phyloP scores from a whole-genome alignment of 2,797 vertebrate genomes.

The Remorina albescens region DNA sequence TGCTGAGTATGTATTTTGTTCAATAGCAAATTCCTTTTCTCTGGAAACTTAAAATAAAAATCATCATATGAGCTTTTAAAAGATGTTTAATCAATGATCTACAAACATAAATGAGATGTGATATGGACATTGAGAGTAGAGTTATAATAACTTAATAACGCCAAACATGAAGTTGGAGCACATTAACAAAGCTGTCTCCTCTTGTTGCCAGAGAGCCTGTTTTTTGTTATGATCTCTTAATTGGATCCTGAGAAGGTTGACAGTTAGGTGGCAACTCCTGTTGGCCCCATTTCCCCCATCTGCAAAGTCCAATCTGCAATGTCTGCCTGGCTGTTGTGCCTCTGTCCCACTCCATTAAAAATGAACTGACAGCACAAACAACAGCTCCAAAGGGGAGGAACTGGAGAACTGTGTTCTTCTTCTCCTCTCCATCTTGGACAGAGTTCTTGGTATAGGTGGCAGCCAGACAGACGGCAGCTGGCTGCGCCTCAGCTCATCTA shows the following conservation, averaged over 20 bases:
- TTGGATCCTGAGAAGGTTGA: slow-evolving; percentile 58
- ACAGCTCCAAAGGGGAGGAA: slow-evolving; percentile 51
- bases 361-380: slow-evolving; percentile 41
- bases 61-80: background rate
- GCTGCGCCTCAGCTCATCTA: slow-evolving; percentile 55
- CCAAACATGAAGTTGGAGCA: slow-evolving; percentile 36
- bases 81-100: background rate
- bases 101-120: background rate
- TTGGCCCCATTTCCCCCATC: slow-evolving; percentile 32
- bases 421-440: slow-evolving; percentile 29
- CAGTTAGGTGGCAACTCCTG: slow-evolving; percentile 52
- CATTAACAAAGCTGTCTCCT: slow-evolving; percentile 44
- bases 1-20: no score
- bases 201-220: slow-evolving; percentile 30
- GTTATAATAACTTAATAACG: slow-evolving; percentile 19
- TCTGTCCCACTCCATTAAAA: slow-evolving; percentile 60
- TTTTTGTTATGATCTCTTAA: slow-evolving; percentile 50
- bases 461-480: slow-evolving; percentile 55
- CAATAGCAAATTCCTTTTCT: background rate
- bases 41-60: background rate
- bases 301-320: slow-evolving; percentile 27
- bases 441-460: slow-evolving; percentile 44
- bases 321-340: slow-evolving; percentile 41
- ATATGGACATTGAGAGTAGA: background rate
- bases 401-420: slow-evolving; percentile 29